Conservation (phyloP, 1,140 invertebrate species). For the Hesperophylax magnus region DNA sequence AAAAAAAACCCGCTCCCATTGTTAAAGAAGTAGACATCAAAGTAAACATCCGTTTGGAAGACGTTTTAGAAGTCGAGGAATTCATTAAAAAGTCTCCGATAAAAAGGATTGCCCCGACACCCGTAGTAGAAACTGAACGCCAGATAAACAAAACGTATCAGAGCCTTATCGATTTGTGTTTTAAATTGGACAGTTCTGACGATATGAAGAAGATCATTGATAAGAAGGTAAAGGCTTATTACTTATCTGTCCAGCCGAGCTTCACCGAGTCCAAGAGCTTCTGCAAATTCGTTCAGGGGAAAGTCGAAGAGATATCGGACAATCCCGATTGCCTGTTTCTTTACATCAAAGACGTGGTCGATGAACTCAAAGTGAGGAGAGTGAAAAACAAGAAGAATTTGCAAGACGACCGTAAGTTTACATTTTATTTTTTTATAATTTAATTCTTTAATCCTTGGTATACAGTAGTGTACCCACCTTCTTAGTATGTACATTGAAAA, state of each 20-base stretch:
- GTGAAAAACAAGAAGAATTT: slow-evolving; percentile 20
- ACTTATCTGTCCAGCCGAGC: slow-evolving; percentile 24
- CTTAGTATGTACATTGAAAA: too few species aligned
- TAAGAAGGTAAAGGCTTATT: slow-evolving; percentile 47
- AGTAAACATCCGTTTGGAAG: slow-evolving; percentile 6
- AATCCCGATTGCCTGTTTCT: slow-evolving; percentile 39
- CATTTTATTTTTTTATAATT: background rate
- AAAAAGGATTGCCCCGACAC: background rate
- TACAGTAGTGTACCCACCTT: background rate
- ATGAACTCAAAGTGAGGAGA: slow-evolving; percentile 50
- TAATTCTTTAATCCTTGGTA: background rate
- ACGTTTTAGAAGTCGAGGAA: slow-evolving; percentile 3
- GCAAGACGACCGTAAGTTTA: background rate
- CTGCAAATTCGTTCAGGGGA: slow-evolving; percentile 40
- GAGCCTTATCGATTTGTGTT: slow-evolving; percentile 48
- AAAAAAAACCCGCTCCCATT: too few species aligned
- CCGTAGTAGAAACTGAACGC: background rate
- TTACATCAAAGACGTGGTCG: slow-evolving; percentile 45
- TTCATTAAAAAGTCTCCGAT: slow-evolving; percentile 15
- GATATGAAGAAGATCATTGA: slow-evolving; percentile 51
- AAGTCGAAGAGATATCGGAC: slow-evolving; percentile 24
- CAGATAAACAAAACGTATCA: slow-evolving; percentile 34
- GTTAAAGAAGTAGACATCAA: slow-evolving; percentile 1
- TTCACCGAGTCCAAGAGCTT: slow-evolving; percentile 48
- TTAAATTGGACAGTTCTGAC: slow-evolving; percentile 42